Evolutionary conservation across 2,888 invertebrate genomes (phyloP).

Genomic region (Therioaphis trifolii): DNA sequence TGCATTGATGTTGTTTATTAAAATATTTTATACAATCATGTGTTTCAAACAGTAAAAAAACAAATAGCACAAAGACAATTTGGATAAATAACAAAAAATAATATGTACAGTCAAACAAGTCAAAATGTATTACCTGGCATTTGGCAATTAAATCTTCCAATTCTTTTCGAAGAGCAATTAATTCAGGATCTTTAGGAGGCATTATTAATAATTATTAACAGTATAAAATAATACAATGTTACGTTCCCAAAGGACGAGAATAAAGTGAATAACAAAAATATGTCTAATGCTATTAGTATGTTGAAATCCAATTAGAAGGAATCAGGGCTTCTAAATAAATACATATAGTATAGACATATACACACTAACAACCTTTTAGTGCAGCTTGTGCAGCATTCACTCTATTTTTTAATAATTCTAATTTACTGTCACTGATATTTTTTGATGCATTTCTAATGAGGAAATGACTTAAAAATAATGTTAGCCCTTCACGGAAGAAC

Average conservation of each 20-base stretch:
- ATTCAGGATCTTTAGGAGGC: constrained; percentile 84
- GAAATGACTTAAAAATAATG: constrained; percentile 89
- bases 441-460: constrained; percentile 71
- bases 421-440: constrained; percentile 69
- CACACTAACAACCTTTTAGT: constrained; percentile 45
- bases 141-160: constrained; percentile 82
- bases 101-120: not conserved
- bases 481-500: constrained; percentile 83
- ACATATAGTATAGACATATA: not conserved
- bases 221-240: constrained; percentile 47
- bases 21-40: no score
- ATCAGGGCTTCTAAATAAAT: constrained; percentile 57
- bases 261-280: constrained; percentile 35
- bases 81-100: not conserved
- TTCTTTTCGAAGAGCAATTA: constrained; percentile 81
- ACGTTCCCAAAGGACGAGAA: constrained; percentile 40
- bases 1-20: no score
- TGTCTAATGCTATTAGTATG: constrained; percentile 53
- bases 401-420: constrained; percentile 72
- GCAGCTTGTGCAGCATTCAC: constrained; percentile 77
- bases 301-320: constrained; percentile 53
- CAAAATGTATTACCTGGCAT: constrained; percentile 75
- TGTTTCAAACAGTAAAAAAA: not conserved
- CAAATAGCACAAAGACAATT: not conserved
- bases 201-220: constrained; percentile 36